Evolutionary conservation across 2,888 invertebrate genomes (phyloP).

Genomic region (Schrankia costaestrigalis): DNA sequence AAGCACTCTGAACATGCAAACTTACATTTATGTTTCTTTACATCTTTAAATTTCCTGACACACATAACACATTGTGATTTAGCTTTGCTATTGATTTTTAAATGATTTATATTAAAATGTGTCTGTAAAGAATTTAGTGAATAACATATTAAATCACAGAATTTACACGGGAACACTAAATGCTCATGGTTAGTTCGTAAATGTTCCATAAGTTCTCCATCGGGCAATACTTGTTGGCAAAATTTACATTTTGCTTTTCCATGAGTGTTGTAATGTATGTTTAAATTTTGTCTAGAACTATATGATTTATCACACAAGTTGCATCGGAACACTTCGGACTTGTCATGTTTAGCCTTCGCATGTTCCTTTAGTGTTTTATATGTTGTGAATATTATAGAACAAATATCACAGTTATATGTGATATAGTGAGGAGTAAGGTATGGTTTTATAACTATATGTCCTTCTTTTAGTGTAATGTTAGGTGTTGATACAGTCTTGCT

Average conservation of each 20-base stretch:
- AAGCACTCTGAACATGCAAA: conserved; percentile 48
- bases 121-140: conserved; percentile 37
- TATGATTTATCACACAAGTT: conserved; percentile 44
- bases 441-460: conserved; percentile 41
- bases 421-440: conserved; percentile 26
- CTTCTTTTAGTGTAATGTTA: conserved; percentile 35
- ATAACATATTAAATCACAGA: conserved; percentile 47
- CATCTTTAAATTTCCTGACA: conserved; percentile 35
- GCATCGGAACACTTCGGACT: conserved; percentile 38
- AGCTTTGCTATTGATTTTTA: conserved; percentile 23
- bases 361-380: conserved; percentile 44
- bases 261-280: conserved; percentile 47
- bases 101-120: conserved; percentile 43
- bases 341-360: conserved; percentile 42
- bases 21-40: conserved; percentile 47
- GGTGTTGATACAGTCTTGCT: conserved; percentile 16
- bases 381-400: conserved; percentile 43
- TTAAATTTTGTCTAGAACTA: conserved; percentile 44
- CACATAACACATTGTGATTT: conserved; percentile 47
- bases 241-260: conserved; percentile 41
- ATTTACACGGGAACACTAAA: conserved; percentile 38
- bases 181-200: conserved; percentile 40
- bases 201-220: conserved; percentile 40
- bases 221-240: conserved; percentile 37
- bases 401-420: conserved; percentile 40